Base-by-base conservation (phyloP, 2,113 vertebrate genomes). In the Crypturellus undulatus region DNA sequence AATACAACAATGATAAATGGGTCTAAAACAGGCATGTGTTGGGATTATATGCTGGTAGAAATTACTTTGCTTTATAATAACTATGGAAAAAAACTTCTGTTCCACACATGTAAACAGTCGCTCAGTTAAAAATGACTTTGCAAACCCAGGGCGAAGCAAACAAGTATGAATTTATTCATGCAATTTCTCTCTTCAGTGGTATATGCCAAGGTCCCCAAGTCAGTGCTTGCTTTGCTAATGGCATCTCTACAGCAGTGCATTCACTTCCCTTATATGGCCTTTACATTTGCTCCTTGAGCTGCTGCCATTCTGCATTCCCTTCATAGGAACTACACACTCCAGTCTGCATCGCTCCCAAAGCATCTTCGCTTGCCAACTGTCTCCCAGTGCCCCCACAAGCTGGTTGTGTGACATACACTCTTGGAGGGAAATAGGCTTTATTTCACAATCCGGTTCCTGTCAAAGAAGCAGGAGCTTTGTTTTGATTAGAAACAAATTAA, bases 231-330 rank as follows among this genome's bases (percentile, higher is more conserved):
- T 94, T 94, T 94, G 65, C 79, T 93, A 79, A 96, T 93, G 79
- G 62, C 90, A 88, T 81, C 88, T 87, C 79, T 78, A 93, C 85
- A 86, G 85, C 95, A 92, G 90, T 92, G 85, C 90, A 65, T 92
- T 86, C 84, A 71, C 64, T 95, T 93, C 77, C 92, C 94, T 96
- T 97, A 90, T 93, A 96, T 92, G 88, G 93, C 88, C 88, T 96
- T 90, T 92, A 93, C 40, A 65, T 92, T 92, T 72, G 60, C 52
- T 78, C 85, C 47, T 67, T 84, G 88, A 94, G 90, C 77, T 90
- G 83, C 88, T 96, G 92, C 90, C 79, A 84, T 93, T 78, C 92
- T 71, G 43, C 82, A 43, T 95, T 94, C 90, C 52, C 77, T 36
- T 93, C 65, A 54, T 43, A 45, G 77, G 93, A 85, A 92, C 77